Percentiles rank a stretch among this genome's conserved stretches.
These are phyloP conservation scores for Mythimna ferrago DNA, from an alignment of 2,888 invertebrate genomes.

Conservation along the genomic window DNA sequence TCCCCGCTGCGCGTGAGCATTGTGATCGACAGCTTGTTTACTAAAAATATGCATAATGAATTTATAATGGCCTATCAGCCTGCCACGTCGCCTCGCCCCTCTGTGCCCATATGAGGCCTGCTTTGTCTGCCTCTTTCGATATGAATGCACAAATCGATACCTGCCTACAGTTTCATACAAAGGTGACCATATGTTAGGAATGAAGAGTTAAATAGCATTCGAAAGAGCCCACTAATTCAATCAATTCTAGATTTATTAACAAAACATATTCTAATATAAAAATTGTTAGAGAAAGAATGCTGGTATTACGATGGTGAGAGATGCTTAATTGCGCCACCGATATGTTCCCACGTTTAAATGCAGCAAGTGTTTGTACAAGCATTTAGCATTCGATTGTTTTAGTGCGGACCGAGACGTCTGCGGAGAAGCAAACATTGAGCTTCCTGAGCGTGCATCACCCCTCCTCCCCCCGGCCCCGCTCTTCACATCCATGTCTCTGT, in stretches of 20 bases:
- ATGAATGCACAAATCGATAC: constrained; percentile 53
- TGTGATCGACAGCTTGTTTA: constrained; percentile 91
- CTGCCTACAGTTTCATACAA: constrained; percentile 28
- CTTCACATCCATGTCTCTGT: constrained; percentile 45
- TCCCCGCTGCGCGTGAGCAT: constrained; percentile 86
- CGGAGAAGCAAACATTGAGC: constrained; percentile 85
- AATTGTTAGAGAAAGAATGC: constrained; percentile 73
- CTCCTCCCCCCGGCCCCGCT: constrained; percentile 39
- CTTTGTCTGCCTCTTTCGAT: constrained; percentile 68
- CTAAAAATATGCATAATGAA: constrained; percentile 91
- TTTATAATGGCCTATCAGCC: constrained; percentile 86
- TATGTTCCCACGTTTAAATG: constrained; percentile 89
- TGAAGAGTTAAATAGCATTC: constrained; percentile 9
- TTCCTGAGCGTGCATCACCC: constrained; percentile 75
- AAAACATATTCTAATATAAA: constrained; percentile 30
- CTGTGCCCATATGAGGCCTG: constrained; percentile 68
- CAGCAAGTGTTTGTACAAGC: constrained; percentile 87
- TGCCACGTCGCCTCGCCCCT: constrained; percentile 78
- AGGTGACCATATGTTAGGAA: constrained; percentile 13
- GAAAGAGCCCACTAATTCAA: constrained; percentile 11
- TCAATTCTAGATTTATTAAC: constrained; percentile 22
- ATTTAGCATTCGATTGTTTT: constrained; percentile 91
- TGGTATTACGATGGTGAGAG: constrained; percentile 76
- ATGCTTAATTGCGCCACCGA: constrained; percentile 87
- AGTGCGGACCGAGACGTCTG: constrained; percentile 88